Conservation (phyloP, 2,888 invertebrate species). For the Melieria crassipennis region DNA sequence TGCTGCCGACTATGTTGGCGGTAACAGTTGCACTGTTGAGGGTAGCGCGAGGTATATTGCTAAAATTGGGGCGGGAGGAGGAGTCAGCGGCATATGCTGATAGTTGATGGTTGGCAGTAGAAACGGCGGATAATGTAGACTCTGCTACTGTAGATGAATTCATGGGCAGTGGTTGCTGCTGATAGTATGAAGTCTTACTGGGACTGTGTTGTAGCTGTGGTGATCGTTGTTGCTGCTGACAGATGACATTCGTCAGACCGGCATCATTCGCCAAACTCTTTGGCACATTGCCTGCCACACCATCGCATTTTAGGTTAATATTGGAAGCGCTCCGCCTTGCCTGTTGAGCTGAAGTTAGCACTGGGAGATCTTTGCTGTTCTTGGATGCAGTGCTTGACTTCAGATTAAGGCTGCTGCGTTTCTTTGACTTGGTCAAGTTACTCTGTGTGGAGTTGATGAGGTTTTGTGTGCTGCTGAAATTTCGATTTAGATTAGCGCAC, state of each 20-base stretch:
- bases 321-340: conserved; percentile 61
- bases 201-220: conserved; percentile 43
- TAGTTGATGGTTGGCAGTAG: conserved; percentile 39
- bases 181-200: conserved; percentile 41
- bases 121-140: neutral
- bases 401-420: conserved; percentile 64
- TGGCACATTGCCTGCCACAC: conserved; percentile 47
- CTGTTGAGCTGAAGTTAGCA: conserved; percentile 38
- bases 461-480: conserved; percentile 66
- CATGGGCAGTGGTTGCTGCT: conserved; percentile 41
- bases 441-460: conserved; percentile 61
- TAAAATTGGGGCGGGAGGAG: conserved; percentile 58
- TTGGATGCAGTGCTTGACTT: conserved; percentile 54
- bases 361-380: conserved; percentile 55
- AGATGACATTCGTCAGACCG: conserved; percentile 34
- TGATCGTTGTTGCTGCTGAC: conserved; percentile 29
- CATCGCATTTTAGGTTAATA: conserved; percentile 60
- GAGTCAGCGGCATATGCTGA: conserved; percentile 46
- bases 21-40: conserved; percentile 50
- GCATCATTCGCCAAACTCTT: conserved; percentile 36
- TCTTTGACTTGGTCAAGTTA: conserved; percentile 63
- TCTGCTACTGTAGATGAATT: conserved; percentile 28
- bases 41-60: conserved; percentile 64
- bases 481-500: conserved; percentile 58
- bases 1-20: conserved; percentile 24